A percentile compares a stretch with the other conserved stretches of the same genome.
phyloP scores from a whole-genome alignment of 2,888 invertebrate species.

The Drosophila neutralis region DNA sequence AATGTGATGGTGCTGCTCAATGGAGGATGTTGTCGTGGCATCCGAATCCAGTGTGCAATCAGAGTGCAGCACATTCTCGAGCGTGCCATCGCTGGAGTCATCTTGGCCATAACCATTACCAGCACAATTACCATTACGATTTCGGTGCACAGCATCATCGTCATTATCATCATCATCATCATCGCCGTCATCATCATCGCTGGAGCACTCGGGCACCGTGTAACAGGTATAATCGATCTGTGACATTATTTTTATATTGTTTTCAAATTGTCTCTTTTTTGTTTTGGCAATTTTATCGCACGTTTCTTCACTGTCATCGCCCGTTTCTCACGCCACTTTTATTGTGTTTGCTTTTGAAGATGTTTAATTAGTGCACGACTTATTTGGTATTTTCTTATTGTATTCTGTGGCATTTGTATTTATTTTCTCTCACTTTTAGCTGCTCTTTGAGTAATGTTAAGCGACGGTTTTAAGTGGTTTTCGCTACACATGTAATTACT shows the following conservation, averaged over 20 bases:
- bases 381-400: conserved; percentile 20
- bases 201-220: conserved; percentile 82
- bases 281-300: conserved; percentile 21
- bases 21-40: conserved; percentile 76
- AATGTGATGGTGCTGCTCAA: conserved; percentile 73
- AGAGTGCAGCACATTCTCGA: conserved; percentile 60
- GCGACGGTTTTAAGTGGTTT: conserved; percentile 60
- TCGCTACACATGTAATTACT: conserved; percentile 55
- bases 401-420: conserved; percentile 12
- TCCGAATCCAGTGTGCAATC: conserved; percentile 70
- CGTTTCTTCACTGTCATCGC: conserved; percentile 23
- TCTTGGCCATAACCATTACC: conserved; percentile 21
- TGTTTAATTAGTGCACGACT: conserved; percentile 67
- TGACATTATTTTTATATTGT: conserved; percentile 59
- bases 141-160: conserved; percentile 18
- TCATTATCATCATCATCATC: conserved; percentile 32
- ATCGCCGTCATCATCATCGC: conserved; percentile 62
- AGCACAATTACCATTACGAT: conserved; percentile 12
- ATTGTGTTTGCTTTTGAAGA: conserved; percentile 6
- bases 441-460: conserved; percentile 60
- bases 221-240: conserved; percentile 83
- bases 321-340: conserved; percentile 26
- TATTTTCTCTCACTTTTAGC: conserved; percentile 16
- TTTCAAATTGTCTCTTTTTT: neutral
- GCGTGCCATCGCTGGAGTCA: conserved; percentile 56